A percentile compares a stretch with the other conserved stretches of the same genome.
These are phyloP conservation scores for Rotaria macrura DNA, from an alignment of 2,888 invertebrate genomes.

Conservation along the genomic window DNA sequence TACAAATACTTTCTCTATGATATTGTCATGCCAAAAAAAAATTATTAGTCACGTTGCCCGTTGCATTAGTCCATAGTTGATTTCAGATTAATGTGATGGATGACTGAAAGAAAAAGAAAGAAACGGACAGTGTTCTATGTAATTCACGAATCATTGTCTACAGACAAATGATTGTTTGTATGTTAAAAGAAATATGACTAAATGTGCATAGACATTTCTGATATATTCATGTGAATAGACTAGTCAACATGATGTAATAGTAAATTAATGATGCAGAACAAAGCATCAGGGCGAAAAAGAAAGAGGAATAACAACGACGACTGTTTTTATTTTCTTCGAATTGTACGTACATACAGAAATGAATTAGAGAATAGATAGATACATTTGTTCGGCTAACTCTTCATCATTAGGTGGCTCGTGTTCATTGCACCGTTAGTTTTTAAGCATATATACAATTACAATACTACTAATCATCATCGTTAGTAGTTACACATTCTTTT, in stretches of 20 bases:
- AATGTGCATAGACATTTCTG: too few relatives aligned
- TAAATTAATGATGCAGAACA: background rate
- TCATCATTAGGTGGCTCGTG: background rate
- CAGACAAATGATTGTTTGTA: too few relatives aligned
- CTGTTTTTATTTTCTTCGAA: background rate
- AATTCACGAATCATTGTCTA: too few relatives aligned
- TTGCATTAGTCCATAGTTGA: too few relatives aligned
- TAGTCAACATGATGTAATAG: background rate
- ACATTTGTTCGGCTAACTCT: background rate
- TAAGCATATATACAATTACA: background rate
- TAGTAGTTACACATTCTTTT: background rate
- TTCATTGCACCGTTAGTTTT: background rate
- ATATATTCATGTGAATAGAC: background rate
- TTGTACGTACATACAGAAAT: background rate
- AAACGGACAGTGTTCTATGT: too few relatives aligned
- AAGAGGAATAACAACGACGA: background rate
- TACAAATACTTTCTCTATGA: too few relatives aligned
- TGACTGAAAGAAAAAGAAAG: too few relatives aligned
- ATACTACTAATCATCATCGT: background rate
- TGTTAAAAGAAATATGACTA: too few relatives aligned
- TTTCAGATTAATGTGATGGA: too few relatives aligned
- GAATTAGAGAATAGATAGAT: background rate
- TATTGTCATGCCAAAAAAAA: too few relatives aligned
- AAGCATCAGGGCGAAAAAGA: background rate
- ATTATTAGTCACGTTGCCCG: too few relatives aligned